phyloP scores from a whole-genome alignment of 2,113 vertebrate species.

The Formicarius rufipectus region DNA sequence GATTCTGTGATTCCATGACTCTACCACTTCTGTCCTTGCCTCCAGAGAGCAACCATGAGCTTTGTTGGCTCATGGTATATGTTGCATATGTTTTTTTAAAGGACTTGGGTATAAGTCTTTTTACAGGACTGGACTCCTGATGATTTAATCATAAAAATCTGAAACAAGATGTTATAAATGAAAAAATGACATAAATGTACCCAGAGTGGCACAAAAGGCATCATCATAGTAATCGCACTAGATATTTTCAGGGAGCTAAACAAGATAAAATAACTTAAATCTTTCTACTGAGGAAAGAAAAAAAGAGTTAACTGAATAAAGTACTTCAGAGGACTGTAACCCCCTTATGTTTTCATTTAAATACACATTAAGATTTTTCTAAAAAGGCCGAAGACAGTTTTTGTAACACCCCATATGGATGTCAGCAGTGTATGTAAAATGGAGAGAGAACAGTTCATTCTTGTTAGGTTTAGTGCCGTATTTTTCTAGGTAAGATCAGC shows the following conservation, averaged over 20 bases:
- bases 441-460: constrained; percentile 37
- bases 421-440: constrained; percentile 36
- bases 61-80: too few relatives aligned
- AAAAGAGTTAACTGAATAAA: constrained; percentile 73
- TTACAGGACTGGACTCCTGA: constrained; percentile 11
- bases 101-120: neutral
- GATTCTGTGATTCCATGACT: neutral
- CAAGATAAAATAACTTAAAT: constrained; percentile 68
- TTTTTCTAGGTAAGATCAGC: constrained; percentile 60
- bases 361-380: constrained; percentile 69
- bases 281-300: constrained; percentile 52
- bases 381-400: constrained; percentile 58
- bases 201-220: constrained; percentile 48
- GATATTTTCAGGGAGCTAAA: constrained; percentile 57
- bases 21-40: neutral
- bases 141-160: constrained; percentile 38
- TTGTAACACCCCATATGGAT: constrained; percentile 57
- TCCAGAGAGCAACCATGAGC: neutral
- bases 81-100: neutral
- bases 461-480: constrained; percentile 43
- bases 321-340: constrained; percentile 64
- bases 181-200: constrained; percentile 43
- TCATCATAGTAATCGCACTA: constrained; percentile 38
- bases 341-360: constrained; percentile 74
- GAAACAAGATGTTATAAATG: constrained; percentile 32